Conservation (phyloP, 2,888 invertebrate species). For the Coenonympha glycerion region DNA sequence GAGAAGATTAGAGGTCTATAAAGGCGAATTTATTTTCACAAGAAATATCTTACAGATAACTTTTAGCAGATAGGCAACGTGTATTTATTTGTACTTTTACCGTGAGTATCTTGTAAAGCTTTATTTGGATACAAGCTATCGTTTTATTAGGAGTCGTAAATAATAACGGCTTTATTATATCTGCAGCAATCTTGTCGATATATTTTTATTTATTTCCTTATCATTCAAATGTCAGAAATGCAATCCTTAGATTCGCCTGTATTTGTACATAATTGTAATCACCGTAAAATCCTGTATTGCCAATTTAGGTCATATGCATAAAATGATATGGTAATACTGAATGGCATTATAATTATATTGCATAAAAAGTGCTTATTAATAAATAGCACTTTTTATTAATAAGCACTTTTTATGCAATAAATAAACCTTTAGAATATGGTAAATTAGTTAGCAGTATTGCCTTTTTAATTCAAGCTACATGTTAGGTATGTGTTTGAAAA, state of each 20-base stretch:
- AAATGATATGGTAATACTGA: constrained; percentile 1
- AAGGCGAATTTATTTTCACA: too few relatives aligned
- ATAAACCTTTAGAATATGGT: neutral
- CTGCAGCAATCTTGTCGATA: neutral
- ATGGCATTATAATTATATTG: neutral
- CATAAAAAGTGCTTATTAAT: neutral
- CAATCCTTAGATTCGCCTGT: constrained; percentile 7
- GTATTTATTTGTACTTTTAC: too few relatives aligned
- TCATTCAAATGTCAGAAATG: constrained; percentile 9
- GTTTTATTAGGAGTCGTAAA: neutral
- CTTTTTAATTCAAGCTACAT: neutral
- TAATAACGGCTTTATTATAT: neutral
- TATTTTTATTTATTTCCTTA: constrained; percentile 13
- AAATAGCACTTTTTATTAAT: too few relatives aligned
- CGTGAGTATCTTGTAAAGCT: too few relatives aligned
- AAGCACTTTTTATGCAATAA: neutral
- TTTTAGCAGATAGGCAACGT: too few relatives aligned
- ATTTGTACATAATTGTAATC: constrained; percentile 10
- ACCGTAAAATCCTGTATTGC: constrained; percentile 7
- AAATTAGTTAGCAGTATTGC: neutral
- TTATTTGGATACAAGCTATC: constrained; percentile 3
- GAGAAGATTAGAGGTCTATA: too few relatives aligned
- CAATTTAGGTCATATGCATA: constrained; percentile 6
- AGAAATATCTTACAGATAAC: too few relatives aligned
- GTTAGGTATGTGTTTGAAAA: too few relatives aligned